Evolutionary conservation across 2,888 invertebrate species (phyloP), one percentile per base, ranked within the genome.

Genomic region (Tetranychus truncatus): DNA sequence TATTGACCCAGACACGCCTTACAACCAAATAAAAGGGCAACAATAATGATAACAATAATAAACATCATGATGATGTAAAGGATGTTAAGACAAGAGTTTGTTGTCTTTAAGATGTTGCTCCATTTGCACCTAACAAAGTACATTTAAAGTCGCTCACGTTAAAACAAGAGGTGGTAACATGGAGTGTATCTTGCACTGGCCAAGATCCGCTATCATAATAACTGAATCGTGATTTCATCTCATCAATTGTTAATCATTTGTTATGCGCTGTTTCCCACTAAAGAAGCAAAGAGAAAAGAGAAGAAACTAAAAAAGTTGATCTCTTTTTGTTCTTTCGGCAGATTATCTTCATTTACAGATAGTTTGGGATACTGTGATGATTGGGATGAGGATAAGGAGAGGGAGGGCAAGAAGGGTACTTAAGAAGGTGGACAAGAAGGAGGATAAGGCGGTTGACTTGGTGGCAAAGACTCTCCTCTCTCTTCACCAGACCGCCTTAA

Each of bases 111-210:
- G 55, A 55, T 55, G 55, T 15, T 55, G 15, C 9, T 34, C 11
- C 15, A 55, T 55, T 55, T 55, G 55, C 55, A 55, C 55, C 55
- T 55, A 55, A 55, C 55, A 55, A 55, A 55, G 15, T 1, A 15
- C 15, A 55, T 15, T 34, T 55, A 55, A 15, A 15, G 55, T 55
- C 55, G 15, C 55, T 55, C 55, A 55, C 55, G 55, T 55, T 55
- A 55, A 55, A 55, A 55, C 55, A 55, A 55, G 55, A 55, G 55
- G 55, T 55, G 55, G 55, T 55, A 55, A 55, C 55, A 55, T 55
- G 3, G 15, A 55, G 55, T 55, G 9, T 55, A 9, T 15, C 55
- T 55, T 55, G 15, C 2, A 3, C 34, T 34, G 34, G 34, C 34
- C 9, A 55, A 55, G 55, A 55, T 55, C 55, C 55, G 55, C 55